Evolutionary conservation across 1,140 invertebrate species (phyloP).

Genomic region (Tetramorium parvispinum): DNA sequence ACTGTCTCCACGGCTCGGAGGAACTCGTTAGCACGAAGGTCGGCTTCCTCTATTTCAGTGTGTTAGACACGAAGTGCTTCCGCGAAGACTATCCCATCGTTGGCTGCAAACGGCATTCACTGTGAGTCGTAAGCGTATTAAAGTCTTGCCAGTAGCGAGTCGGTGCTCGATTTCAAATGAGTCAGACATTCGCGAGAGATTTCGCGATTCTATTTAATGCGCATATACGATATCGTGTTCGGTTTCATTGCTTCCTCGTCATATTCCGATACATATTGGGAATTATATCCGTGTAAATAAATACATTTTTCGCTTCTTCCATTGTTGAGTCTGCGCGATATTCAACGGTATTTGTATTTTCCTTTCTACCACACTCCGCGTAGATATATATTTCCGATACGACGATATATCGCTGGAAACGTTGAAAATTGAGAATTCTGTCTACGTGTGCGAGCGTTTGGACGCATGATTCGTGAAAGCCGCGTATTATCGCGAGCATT

Average conservation of each 20-base stretch:
- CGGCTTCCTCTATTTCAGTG: conserved; percentile 89
- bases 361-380: too few relatives aligned
- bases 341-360: not conserved
- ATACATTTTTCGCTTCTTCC: not conserved
- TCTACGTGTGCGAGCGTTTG: not conserved
- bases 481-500: not conserved
- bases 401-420: not conserved
- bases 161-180: conserved; percentile 41
- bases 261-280: not conserved
- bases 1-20: conserved; percentile 87
- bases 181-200: conserved; percentile 20
- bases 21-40: conserved; percentile 86
- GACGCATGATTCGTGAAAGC: not conserved
- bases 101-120: conserved; percentile 84
- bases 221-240: not conserved
- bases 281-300: not conserved
- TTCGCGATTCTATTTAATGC: conserved; percentile 36
- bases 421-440: not conserved
- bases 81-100: conserved; percentile 88
- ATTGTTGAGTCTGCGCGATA: not conserved
- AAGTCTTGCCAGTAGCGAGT: not conserved
- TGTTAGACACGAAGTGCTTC: conserved; percentile 89
- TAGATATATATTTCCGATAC: not conserved
- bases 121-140: conserved; percentile 58
- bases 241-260: conserved; percentile 3